A percentile compares a stretch with the other conserved stretches of the same genome.
These are phyloP conservation scores for Ophioninae sp. DNA, from an alignment of 2,888 invertebrate genomes.

Conservation along the genomic window DNA sequence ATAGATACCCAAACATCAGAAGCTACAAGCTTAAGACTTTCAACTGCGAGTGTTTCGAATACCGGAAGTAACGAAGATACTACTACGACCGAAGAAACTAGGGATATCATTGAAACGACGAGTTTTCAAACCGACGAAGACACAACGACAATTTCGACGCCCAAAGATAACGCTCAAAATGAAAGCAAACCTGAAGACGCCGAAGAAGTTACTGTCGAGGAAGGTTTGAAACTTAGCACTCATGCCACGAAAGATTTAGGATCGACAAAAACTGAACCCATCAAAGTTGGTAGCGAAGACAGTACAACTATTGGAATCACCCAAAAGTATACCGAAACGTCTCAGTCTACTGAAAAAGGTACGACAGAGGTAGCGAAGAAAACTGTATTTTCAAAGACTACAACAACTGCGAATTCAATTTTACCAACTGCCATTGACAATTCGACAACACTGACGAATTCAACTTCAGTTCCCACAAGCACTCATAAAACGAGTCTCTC, in stretches of 20 bases:
- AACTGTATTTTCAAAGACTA: background rate
- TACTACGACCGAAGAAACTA: background rate
- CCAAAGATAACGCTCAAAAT: slow-evolving; percentile 1
- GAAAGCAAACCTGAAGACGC: background rate
- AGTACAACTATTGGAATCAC: background rate
- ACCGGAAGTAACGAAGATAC: background rate
- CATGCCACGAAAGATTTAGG: background rate
- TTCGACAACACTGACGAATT: background rate
- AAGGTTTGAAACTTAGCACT: background rate
- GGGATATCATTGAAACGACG: too few species aligned
- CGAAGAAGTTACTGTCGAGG: slow-evolving; percentile 16
- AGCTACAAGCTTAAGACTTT: background rate
- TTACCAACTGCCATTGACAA: background rate
- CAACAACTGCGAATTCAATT: background rate
- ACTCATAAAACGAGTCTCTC: background rate
- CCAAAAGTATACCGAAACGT: background rate
- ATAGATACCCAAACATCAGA: background rate
- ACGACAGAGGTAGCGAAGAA: background rate
- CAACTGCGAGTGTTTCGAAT: background rate
- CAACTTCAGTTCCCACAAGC: background rate
- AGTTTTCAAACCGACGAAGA: background rate
- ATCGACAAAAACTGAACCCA: background rate
- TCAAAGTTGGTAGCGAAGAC: background rate
- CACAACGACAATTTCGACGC: slow-evolving; percentile 2
- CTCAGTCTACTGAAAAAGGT: background rate